Evolutionary conservation across 2,113 vertebrate species (phyloP), one percentile per base, ranked within the genome.

Genomic region (Chaenocephalus aceratus): DNA sequence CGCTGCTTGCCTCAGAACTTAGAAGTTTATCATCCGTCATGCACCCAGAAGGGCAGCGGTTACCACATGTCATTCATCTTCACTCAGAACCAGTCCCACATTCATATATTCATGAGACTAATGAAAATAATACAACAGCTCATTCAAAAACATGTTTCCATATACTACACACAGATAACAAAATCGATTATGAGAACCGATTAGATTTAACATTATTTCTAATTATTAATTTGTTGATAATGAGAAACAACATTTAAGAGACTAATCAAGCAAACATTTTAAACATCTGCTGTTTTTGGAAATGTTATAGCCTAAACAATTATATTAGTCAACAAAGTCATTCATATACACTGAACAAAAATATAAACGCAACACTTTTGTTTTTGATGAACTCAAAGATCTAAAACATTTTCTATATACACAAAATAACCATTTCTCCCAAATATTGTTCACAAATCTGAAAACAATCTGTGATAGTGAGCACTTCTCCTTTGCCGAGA

Each of bases 11-110:
- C 82, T 77, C 6, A 52, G 70, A 89, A 72, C 72, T 72, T 10
- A 78, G 61, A 83, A 82, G 7, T 66, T 36, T 74, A 72, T 85
- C 79, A 89, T 89, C 74, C 72, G 79, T 83, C 77, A 72, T 79
- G 67, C 15, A 14, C 21, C 73, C 82, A 82, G 72, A 89, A 75
- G 82, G 85, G 68, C 84, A 78, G 44, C 58, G 56, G 74, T 74
- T 68, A 65, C 79, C 30, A 12, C 73, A 30, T 67, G 77, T 82
- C 79, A 85, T 77, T 89, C 74, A 79, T 86, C 74, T 85, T 18
- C 15, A 6, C 54, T 71, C 57, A 15, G 45, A 79, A 62, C 34
- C 34, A 59, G 72, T 77, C 53, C 23, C 30, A 30, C 62, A 67
- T 85, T 63, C 46, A 45, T 81, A 49, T 69, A 14, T 75, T 79